Evolutionary conservation across 2,888 invertebrate genomes (phyloP), one percentile per base, ranked within the genome.

Genomic region (Drosophila sordidula): DNA sequence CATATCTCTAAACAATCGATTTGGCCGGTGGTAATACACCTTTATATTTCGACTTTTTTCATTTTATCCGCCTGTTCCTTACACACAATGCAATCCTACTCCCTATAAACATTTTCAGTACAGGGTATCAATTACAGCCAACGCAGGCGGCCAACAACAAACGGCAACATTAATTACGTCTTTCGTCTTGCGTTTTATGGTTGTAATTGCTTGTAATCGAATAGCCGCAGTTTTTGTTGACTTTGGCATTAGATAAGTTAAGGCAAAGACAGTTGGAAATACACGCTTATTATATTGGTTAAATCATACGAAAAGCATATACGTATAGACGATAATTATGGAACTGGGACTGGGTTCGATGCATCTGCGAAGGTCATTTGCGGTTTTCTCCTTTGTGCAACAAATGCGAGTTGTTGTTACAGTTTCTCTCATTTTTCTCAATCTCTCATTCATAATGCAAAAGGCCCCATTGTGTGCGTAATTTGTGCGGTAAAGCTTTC

Each of bases 371-470:
- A 75, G 69, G 78, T 73, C 46, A 34, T 50, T 22, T 39, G 3
- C 3, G 9, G n/a, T n/a, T 26, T 26, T 14, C 16, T 12, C 36
- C 18, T 47, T n/a, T 50, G 38, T 18, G 34, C 34, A 56, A 38
- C 58, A 58, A 47, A 29, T 26, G 42, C 22, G 11, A 51, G 14
- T 6, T 32, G 47, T 49, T 45, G 58, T 52, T 56, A 58, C 46
- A 54, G 44, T 55, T 51, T 46, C 11, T 4, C 16, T 51, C 29
- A 25, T 59, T 36, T 56, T 16, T 14, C 25, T 52, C 52, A 25
- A 14, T 32, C 18, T 49, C 62, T 72, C 75, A 72, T 73, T 67
- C 62, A 77, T 75, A 75, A 75, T 75, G 78, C 78, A 72, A 77
- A 52, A 59, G 58, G 12, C 29, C 47, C 11, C 42, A 49, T 45